Percentiles rank a stretch among this genome's conserved stretches.
Conservation (phyloP, 2,113 vertebrate species). For the Pristiophorus japonicus region DNA sequence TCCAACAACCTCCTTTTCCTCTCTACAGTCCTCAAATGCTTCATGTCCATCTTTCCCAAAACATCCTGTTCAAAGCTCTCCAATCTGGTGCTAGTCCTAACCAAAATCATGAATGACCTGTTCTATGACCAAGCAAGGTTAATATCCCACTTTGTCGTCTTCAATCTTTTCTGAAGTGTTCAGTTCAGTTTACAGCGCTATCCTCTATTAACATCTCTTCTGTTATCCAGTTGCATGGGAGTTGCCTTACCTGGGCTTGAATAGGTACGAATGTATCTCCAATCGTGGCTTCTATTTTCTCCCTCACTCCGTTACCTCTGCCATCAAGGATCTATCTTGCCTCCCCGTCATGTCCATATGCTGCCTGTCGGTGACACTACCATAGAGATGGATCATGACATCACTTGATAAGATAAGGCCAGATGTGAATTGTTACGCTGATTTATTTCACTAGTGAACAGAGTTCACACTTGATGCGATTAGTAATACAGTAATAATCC, state of each 20-base stretch:
- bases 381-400: neutral
- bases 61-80: neutral
- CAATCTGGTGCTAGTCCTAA: neutral
- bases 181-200: neutral
- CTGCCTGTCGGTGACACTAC: neutral
- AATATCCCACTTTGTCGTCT: neutral
- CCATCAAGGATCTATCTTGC: neutral
- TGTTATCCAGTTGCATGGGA: neutral
- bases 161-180: neutral
- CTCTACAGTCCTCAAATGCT: neutral
- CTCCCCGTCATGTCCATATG: too few species aligned
- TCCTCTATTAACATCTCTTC: neutral
- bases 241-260: too few species aligned
- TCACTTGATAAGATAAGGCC: neutral
- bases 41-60: neutral
- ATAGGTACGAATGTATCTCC: too few species aligned
- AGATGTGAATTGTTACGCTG: neutral
- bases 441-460: neutral
- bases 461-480: neutral
- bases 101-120: neutral
- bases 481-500: neutral
- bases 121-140: neutral
- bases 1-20: neutral
- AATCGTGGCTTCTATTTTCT: neutral
- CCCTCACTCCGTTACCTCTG: neutral